A percentile compares a stretch with the other conserved stretches of the same genome.
Evolutionary conservation across 2,888 invertebrate genomes (phyloP).

Genomic region (Apodemia zela): DNA sequence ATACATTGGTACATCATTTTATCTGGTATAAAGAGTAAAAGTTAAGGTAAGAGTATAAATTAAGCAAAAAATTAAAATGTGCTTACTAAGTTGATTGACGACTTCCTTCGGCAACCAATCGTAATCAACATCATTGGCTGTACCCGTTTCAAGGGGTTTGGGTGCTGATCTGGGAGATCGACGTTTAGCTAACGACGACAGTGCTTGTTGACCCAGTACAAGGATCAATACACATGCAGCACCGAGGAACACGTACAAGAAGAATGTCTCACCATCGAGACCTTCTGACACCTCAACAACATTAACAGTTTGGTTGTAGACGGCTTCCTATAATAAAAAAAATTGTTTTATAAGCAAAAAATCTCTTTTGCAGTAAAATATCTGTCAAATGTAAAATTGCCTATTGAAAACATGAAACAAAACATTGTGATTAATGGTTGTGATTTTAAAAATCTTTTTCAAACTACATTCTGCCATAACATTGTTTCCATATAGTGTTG

Average conservation of each 20-base stretch:
- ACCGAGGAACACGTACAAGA: constrained; percentile 96
- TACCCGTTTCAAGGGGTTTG: constrained; percentile 93
- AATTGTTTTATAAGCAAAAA: too few relatives aligned
- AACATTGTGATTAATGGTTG: too few relatives aligned
- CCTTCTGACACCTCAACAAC: constrained; percentile 98
- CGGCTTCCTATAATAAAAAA: constrained; percentile 85
- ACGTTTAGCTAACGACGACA: constrained; percentile 91
- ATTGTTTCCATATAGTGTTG: too few relatives aligned
- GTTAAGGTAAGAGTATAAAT: too few relatives aligned
- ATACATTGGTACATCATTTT: too few relatives aligned
- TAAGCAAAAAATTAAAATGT: neutral
- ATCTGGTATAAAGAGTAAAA: too few relatives aligned
- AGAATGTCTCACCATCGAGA: constrained; percentile 98
- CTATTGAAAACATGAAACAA: too few relatives aligned
- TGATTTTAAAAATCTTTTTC: too few relatives aligned
- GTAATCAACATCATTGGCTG: constrained; percentile 96
- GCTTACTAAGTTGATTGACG: constrained; percentile 90
- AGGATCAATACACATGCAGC: constrained; percentile 93
- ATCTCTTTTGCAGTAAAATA: too few relatives aligned
- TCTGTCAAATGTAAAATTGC: too few relatives aligned
- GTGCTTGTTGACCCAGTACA: constrained; percentile 93
- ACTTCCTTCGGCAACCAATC: constrained; percentile 98
- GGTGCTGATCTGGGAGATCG: constrained; percentile 78
- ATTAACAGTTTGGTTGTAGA: constrained; percentile 98
- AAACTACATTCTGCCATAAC: too few relatives aligned